Evolutionary conservation across 2,113 vertebrate species (phyloP).

Genomic region (Solenodon paradoxus): DNA sequence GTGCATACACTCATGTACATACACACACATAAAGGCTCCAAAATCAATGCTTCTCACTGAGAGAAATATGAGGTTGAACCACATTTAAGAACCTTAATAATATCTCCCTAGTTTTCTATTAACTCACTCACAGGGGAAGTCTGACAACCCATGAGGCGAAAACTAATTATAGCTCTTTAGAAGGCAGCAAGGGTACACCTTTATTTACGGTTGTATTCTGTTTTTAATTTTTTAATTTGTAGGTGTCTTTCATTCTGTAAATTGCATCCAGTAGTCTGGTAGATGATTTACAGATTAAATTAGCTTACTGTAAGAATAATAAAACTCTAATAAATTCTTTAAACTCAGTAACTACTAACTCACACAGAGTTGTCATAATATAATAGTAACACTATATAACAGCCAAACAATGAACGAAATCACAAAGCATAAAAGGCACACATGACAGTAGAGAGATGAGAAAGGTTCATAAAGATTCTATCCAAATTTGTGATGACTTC

Average conservation of each 20-base stretch:
- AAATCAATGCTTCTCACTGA: neutral
- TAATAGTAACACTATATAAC: neutral
- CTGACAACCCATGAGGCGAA: neutral
- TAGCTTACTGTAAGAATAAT: conserved; percentile 40
- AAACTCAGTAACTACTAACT: conserved; percentile 19
- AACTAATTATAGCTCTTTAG: conserved; percentile 31
- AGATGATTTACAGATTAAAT: conserved; percentile 53
- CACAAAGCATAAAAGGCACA: neutral
- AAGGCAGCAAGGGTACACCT: neutral
- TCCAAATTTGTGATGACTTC: neutral
- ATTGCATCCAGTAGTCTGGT: neutral
- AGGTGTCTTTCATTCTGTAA: conserved; percentile 17
- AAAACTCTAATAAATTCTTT: conserved; percentile 22
- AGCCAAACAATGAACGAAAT: conserved; percentile 13
- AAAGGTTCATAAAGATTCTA: neutral
- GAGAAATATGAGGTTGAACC: neutral
- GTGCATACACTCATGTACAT: no score
- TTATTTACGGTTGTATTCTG: conserved; percentile 29
- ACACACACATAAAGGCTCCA: neutral
- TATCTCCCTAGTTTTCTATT: conserved; percentile 36
- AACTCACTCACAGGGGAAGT: conserved; percentile 31
- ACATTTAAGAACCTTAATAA: conserved; percentile 31
- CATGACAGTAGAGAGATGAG: neutral
- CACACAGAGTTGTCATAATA: neutral
- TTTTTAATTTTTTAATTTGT: conserved; percentile 60